Evolutionary conservation across 2,888 invertebrate species (phyloP).

Genomic region (Thecophora atra): DNA sequence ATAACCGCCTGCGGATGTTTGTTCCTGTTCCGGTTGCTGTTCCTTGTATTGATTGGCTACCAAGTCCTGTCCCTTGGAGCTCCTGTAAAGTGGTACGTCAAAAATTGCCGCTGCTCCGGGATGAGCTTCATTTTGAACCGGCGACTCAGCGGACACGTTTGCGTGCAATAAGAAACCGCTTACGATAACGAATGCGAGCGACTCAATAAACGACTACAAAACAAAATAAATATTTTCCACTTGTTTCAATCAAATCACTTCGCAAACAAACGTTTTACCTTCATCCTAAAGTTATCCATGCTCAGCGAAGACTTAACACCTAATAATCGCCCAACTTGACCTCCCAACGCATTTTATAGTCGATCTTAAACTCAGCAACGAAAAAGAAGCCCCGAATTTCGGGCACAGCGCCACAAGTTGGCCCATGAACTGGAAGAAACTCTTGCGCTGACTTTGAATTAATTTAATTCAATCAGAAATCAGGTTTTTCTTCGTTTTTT

Average conservation of each 20-base stretch:
- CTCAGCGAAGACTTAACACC: slow-evolving; percentile 58
- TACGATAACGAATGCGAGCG: slow-evolving; percentile 48
- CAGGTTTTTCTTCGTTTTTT: background rate
- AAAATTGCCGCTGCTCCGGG: background rate
- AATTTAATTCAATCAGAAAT: background rate
- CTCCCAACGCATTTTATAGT: slow-evolving; percentile 60
- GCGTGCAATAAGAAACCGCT: slow-evolving; percentile 45
- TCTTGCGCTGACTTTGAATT: slow-evolving; percentile 11
- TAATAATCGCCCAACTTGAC: slow-evolving; percentile 58
- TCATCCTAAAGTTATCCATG: slow-evolving; percentile 60
- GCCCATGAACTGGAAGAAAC: background rate
- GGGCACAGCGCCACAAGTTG: background rate
- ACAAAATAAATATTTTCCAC: slow-evolving; percentile 22
- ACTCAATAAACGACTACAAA: slow-evolving; percentile 35
- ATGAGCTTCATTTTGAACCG: background rate
- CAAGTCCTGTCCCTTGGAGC: no score
- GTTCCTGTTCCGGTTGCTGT: no score
- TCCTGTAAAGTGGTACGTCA: slow-evolving; percentile 33
- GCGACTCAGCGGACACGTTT: background rate
- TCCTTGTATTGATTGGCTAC: no score
- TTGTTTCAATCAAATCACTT: no score
- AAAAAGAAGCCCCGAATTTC: background rate
- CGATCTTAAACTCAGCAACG: slow-evolving; percentile 40
- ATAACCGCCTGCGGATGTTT: no score
- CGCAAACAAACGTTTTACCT: no score